Evolutionary conservation across 1,140 invertebrate species (phyloP), one percentile per base, ranked within the genome.

Genomic region (Zophobas atratus): DNA sequence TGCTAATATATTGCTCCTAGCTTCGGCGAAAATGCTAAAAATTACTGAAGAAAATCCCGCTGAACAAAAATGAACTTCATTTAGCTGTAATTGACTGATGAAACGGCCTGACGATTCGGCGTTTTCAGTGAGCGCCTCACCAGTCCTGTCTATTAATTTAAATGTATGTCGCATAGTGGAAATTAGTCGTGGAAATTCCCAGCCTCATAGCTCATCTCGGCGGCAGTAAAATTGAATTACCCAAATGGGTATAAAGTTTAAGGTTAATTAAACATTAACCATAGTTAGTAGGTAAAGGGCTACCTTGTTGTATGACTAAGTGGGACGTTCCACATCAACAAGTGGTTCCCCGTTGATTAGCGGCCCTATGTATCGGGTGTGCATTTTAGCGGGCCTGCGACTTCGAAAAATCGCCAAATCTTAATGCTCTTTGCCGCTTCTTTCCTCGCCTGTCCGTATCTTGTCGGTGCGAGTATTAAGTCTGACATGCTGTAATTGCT

Each of bases 321-420:
- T 79, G 75, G 4, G 41, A 39, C 43, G 53, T 71, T 73, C 60
- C 34, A 60, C 74, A 79, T 81, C 81, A 82, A 82, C 81, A 82
- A 82, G 81, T 82, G 81, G 81, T 81, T 82, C 77, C 72, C 70
- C 51, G 77, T 77, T 82, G 81, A 82, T 81, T 81, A 82, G 77
- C 75, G 49, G 41, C 70, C 70, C 67, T 71, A 76, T 80, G 77
- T 80, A 80, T 78, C 49, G 70, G 77, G 73, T 56, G 57, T 60
- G 71, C 49, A 73, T 73, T 73, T 73, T 73, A 73, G 56, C 71
- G 20, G 51, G 32, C 38, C 39, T 2, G 41, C 6, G 39, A 63
- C 57, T 63, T 63, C 35, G 38, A 77, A 56, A 72, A 56, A 56
- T 77, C 55, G 48, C 41, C 55, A 41, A 57, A 48, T 76, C 75